Conservation (phyloP, 2,888 invertebrate genomes). For the Calameuta filiformis region DNA sequence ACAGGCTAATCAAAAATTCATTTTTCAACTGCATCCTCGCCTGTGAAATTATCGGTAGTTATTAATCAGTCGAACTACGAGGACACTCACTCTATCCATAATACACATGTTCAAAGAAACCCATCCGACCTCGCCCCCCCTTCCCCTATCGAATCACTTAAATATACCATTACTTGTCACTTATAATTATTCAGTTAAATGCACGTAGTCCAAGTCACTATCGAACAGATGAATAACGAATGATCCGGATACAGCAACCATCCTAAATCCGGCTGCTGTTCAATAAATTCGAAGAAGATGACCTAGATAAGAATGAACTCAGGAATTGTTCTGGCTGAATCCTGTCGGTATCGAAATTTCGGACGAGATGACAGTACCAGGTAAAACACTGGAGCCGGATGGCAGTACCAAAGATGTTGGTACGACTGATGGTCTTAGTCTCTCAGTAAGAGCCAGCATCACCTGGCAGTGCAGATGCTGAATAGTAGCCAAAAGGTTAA, state of each 20-base stretch:
- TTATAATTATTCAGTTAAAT: background rate
- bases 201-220: background rate
- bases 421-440: constrained; percentile 55
- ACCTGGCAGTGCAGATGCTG: constrained; percentile 64
- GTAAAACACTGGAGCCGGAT: constrained; percentile 28
- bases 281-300: constrained; percentile 18
- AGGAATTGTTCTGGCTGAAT: constrained; percentile 48
- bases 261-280: background rate
- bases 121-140: background rate
- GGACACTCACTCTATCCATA: background rate
- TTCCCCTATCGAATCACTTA: too few species aligned
- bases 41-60: background rate
- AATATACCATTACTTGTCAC: background rate
- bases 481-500: constrained; percentile 61
- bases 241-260: background rate
- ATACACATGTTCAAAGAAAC: background rate
- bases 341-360: constrained; percentile 48
- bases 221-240: background rate
- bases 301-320: constrained; percentile 42
- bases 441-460: constrained; percentile 62
- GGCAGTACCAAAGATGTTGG: constrained; percentile 52
- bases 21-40: background rate
- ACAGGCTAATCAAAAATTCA: background rate
- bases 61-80: background rate
- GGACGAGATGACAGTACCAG: constrained; percentile 40